These are phyloP conservation scores for Probaryconus sp. DNA, from an alignment of 1,140 invertebrate genomes.

Conservation along the genomic window DNA sequence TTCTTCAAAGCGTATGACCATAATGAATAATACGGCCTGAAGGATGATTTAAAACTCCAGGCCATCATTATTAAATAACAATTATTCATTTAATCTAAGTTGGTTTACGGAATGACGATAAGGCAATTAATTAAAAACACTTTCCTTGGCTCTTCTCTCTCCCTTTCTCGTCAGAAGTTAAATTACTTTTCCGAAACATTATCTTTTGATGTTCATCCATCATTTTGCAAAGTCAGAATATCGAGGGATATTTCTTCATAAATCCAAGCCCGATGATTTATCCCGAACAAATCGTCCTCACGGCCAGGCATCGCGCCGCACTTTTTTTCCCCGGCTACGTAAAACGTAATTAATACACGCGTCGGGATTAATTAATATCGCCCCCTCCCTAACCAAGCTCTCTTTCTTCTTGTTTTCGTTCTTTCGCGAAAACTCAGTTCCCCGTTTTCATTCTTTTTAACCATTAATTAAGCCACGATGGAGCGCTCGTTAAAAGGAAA, in stretches of 20 bases:
- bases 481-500: conserved; percentile 19
- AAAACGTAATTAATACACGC: conserved; percentile 50
- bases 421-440: conserved; percentile 25
- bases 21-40: too few species aligned
- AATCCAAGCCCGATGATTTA: conserved; percentile 27
- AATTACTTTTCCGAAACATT: conserved; percentile 49
- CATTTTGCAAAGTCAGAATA: conserved; percentile 22
- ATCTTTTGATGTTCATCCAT: conserved; percentile 50
- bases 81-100: too few species aligned
- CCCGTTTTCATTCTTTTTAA: conserved; percentile 24
- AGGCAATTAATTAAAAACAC: conserved; percentile 26
- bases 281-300: conserved; percentile 42
- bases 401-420: conserved; percentile 22
- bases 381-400: neutral
- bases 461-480: conserved; percentile 48
- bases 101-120: too few species aligned
- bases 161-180: conserved; percentile 13
- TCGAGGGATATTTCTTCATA: conserved; percentile 19
- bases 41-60: too few species aligned
- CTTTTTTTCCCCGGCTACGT: conserved; percentile 22
- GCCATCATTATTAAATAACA: too few species aligned
- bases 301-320: conserved; percentile 3
- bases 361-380: conserved; percentile 56
- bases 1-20: too few species aligned
- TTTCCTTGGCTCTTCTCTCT: conserved; percentile 5